These are phyloP conservation scores for Aurelia sp. DNA, from an alignment of 30 jellyfish, hydroid and myxozoan genomes.

Conservation along the genomic window DNA sequence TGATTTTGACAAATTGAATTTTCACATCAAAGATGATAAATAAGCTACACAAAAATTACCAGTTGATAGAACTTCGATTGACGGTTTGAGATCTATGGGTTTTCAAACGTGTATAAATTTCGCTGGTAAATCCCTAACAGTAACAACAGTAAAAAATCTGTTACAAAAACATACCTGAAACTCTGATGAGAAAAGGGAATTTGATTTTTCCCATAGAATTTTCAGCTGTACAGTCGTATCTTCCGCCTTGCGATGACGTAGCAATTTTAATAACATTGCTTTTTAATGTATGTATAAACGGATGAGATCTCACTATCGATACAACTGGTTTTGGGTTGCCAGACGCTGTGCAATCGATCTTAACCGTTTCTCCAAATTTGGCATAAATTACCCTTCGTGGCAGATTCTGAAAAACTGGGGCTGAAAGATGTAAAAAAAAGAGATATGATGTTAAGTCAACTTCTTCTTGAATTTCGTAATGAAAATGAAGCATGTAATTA, in stretches of 20 bases:
- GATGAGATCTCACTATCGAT: slow-evolving; percentile 9
- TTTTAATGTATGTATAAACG: not conserved
- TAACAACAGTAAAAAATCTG: too few relatives aligned
- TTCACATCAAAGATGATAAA: too few relatives aligned
- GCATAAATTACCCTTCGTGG: slow-evolving; percentile 10
- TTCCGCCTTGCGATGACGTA: not conserved
- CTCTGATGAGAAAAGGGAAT: slow-evolving; percentile 8
- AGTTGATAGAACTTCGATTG: too few relatives aligned
- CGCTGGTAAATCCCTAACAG: too few relatives aligned
- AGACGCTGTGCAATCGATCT: slow-evolving; percentile 22
- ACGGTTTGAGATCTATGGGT: too few relatives aligned
- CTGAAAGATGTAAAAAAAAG: not conserved
- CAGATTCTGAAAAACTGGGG: slow-evolving; percentile 8
- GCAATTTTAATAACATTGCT: not conserved
- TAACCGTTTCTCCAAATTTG: not conserved
- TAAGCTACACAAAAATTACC: too few relatives aligned
- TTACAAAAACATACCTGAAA: not conserved
- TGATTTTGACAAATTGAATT: too few relatives aligned
- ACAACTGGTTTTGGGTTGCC: slow-evolving; percentile 52
- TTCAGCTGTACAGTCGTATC: slow-evolving; percentile 47
- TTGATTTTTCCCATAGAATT: slow-evolving; percentile 20
- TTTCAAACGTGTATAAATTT: too few relatives aligned
- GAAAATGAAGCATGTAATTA: too few relatives aligned
- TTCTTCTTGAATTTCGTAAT: not conserved
- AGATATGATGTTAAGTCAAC: not conserved